Evolutionary conservation across 2,113 vertebrate genomes (phyloP), one percentile per base, ranked within the genome.

Genomic region (Alectura lathami): DNA sequence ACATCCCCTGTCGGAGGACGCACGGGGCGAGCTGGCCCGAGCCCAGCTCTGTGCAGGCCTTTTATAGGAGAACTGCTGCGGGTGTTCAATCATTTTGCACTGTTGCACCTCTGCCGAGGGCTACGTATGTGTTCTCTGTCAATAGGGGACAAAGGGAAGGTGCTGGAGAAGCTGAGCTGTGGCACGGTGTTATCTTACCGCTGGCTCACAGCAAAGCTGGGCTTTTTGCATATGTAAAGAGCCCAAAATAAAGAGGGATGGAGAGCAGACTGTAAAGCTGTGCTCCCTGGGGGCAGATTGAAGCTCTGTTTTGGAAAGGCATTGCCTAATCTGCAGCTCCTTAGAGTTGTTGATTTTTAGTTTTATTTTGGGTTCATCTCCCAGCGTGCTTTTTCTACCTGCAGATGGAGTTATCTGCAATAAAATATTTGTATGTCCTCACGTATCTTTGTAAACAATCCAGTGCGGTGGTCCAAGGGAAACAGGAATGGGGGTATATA

Each of bases 91-190:
- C n/a, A n/a, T n/a, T 43, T 63, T 95, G 94, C 84, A 73, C 43
- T 42, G 14, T 62, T 88, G 94, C 62, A 91, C 32, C 80, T 77
- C 70, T 87, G 34, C 8, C 43, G 48, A 72, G 64, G 63, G 53
- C 12, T 8, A 47, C 47, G 77, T 63, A 66, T 50, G 3, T 60
- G 79, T 62, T 51, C 79, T 47, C 5, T 67, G 13, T 83, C 50
- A 3, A 20, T 24, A 12, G 50, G 50, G 69, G 48, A 88, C 86
- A 90, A 84, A 91, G 94, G 66, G 89, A 95, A 96, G 63, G 51
- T 79, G 30, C 89, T 91, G 13, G 95, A 93, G 82, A 79, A 87
- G 42, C 60, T 11, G 23, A 48, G 11, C 50, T 23, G 56, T 15
- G 23, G 43, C 85, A 29, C 34, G 2, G 15, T 66, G 47, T 86